Percentiles rank a stretch among this genome's conserved stretches.
Conservation (phyloP, 37 sponge, comb jelly and placozoan genomes). For the Beroe ovata region DNA sequence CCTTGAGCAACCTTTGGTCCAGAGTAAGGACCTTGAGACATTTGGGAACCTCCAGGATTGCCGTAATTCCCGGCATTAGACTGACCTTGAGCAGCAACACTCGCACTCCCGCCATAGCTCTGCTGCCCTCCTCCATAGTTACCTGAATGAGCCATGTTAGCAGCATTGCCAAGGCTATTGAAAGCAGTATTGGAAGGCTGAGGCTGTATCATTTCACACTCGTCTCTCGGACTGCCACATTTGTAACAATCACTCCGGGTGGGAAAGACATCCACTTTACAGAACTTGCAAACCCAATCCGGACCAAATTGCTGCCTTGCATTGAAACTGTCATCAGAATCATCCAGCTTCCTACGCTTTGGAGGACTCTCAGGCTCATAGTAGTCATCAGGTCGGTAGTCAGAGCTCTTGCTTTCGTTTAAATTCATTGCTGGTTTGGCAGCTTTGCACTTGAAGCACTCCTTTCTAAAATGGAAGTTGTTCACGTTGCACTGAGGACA, state of each 20-base stretch:
- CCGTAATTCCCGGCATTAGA: not conserved
- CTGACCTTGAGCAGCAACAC: not conserved
- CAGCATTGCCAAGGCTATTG: not conserved
- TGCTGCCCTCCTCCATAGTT: not conserved
- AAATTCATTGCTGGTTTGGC: not conserved
- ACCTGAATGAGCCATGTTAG: not conserved
- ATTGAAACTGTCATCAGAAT: not conserved
- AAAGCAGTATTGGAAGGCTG: not conserved
- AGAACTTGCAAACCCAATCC: conserved; percentile 45
- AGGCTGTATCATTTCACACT: conserved; percentile 17
- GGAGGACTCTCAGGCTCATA: conserved; percentile 48
- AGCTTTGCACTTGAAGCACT: conserved; percentile 53
- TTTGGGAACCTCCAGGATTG: not conserved
- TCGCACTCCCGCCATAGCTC: not conserved
- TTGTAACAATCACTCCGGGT: conserved; percentile 62
- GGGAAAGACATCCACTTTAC: conserved; percentile 37
- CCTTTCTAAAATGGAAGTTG: not conserved
- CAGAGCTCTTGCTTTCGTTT: not conserved
- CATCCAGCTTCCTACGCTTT: not conserved
- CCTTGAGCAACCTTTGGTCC: not conserved
- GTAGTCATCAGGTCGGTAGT: conserved; percentile 1
- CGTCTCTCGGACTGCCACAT: conserved; percentile 24
- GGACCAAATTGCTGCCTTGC: conserved; percentile 19
- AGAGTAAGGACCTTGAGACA: not conserved
- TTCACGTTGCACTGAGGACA: conserved; percentile 31